A percentile compares a stretch with the other conserved stretches of the same genome.
These are phyloP conservation scores for Leucophenga maculata DNA, from an alignment of 2,888 invertebrate genomes.

Conservation along the genomic window DNA sequence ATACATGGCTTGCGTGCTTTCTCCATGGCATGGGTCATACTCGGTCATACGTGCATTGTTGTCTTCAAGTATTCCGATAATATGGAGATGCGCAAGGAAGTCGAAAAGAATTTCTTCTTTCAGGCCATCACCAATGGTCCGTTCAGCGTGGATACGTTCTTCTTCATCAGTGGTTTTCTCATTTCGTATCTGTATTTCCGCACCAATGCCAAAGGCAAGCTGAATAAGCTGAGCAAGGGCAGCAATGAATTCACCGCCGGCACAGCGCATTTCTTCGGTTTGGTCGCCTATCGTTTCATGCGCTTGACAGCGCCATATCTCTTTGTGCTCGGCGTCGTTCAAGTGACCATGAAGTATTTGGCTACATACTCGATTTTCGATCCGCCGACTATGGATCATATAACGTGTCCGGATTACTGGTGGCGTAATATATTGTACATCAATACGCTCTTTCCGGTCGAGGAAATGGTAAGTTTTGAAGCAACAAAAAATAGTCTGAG, in stretches of 20 bases:
- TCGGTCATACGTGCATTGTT: constrained; percentile 84
- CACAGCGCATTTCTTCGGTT: constrained; percentile 81
- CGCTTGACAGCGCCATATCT: constrained; percentile 87
- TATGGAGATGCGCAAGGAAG: constrained; percentile 80
- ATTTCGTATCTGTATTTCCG: constrained; percentile 90
- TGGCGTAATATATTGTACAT: constrained; percentile 91
- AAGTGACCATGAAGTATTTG: constrained; percentile 91
- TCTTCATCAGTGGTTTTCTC: constrained; percentile 86
- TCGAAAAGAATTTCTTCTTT: constrained; percentile 85
- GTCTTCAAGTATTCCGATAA: constrained; percentile 90
- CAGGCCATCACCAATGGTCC: constrained; percentile 86
- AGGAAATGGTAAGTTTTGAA: constrained; percentile 81
- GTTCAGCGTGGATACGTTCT: constrained; percentile 87
- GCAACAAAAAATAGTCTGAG: background rate
- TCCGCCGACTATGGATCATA: constrained; percentile 85
- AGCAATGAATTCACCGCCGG: constrained; percentile 78
- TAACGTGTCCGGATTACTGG: constrained; percentile 88
- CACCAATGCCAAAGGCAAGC: constrained; percentile 81
- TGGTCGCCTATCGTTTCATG: constrained; percentile 84
- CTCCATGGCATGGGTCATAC: constrained; percentile 81
- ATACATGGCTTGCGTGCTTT: constrained; percentile 80
- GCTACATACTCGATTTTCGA: constrained; percentile 87
- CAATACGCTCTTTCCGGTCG: constrained; percentile 87
- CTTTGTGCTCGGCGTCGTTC: constrained; percentile 86
- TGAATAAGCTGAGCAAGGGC: constrained; percentile 79